These are phyloP conservation scores for Ammodytes marinus DNA, from an alignment of 2,113 vertebrate species.

Conservation along the genomic window DNA sequence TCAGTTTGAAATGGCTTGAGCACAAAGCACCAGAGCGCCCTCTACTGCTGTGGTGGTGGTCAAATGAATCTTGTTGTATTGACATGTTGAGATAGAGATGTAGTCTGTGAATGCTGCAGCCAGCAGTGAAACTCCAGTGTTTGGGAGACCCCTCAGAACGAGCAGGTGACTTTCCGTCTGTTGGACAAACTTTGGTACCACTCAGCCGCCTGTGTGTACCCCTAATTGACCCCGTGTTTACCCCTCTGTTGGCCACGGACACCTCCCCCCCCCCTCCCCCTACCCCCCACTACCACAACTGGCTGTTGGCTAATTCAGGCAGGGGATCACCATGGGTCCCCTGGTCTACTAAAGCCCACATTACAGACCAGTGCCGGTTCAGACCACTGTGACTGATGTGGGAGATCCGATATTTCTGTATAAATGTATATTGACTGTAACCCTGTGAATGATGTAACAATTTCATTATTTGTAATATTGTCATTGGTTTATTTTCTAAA, in stretches of 20 bases:
- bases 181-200: conserved; percentile 55
- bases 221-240: conserved; percentile 25
- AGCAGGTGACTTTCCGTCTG: conserved; percentile 21
- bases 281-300: conserved; percentile 46
- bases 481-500: conserved; percentile 91
- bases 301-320: conserved; percentile 53
- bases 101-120: conserved; percentile 25
- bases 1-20: conserved; percentile 36
- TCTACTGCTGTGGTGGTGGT: conserved; percentile 71
- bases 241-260: conserved; percentile 10
- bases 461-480: conserved; percentile 91
- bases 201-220: not conserved
- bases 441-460: conserved; percentile 92
- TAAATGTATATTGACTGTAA: conserved; percentile 91
- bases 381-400: conserved; percentile 85
- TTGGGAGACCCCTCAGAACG: conserved; percentile 35
- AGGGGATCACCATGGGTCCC: conserved; percentile 29
- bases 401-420: conserved; percentile 85
- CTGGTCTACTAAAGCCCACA: conserved; percentile 46
- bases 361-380: conserved; percentile 75
- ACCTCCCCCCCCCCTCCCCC: conserved; percentile 9
- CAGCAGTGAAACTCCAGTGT: conserved; percentile 28
- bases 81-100: conserved; percentile 8
- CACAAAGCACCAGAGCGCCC: conserved; percentile 68
- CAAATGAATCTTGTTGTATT: conserved; percentile 5